Evolutionary conservation across 2,797 vertebrate species (phyloP).

Genomic region (Hippocampus kuda): DNA sequence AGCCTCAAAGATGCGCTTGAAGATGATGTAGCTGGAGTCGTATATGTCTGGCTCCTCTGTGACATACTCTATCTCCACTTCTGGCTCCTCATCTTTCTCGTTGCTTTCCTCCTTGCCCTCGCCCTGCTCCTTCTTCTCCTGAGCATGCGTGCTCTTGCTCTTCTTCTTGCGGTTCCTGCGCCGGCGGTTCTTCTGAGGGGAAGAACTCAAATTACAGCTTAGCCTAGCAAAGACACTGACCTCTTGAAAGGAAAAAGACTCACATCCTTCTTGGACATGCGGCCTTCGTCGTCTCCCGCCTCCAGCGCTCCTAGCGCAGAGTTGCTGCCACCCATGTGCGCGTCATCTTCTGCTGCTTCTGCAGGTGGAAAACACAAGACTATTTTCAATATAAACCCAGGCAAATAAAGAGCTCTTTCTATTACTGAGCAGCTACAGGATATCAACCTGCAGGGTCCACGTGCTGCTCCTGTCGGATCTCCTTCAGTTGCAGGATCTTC

Average conservation of each 20-base stretch:
- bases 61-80: conserved; percentile 86
- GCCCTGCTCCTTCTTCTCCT: conserved; percentile 65
- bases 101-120: conserved; percentile 55
- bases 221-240: background rate
- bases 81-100: conserved; percentile 60
- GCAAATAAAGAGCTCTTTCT: background rate
- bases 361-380: background rate
- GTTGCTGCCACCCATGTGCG: conserved; percentile 61
- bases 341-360: conserved; percentile 68
- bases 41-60: conserved; percentile 86
- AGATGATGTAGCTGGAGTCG: conserved; percentile 87
- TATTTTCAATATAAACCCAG: background rate
- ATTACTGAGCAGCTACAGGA: background rate
- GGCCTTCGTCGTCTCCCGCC: conserved; percentile 72
- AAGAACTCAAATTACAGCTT: background rate
- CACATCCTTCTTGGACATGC: conserved; percentile 82
- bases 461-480: conserved; percentile 87
- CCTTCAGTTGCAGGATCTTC: conserved; percentile 91
- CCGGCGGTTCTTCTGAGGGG: conserved; percentile 75
- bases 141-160: conserved; percentile 69
- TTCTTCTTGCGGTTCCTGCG: conserved; percentile 85
- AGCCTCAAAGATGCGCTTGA: conserved; percentile 87
- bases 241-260: background rate
- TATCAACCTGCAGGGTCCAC: conserved; percentile 57
- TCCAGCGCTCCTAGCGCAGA: conserved; percentile 67